Percentiles rank a stretch among this genome's conserved stretches.
These are phyloP conservation scores for Uromys caudimaculatus DNA, from an alignment of 2,797 vertebrate genomes.

Conservation along the genomic window DNA sequence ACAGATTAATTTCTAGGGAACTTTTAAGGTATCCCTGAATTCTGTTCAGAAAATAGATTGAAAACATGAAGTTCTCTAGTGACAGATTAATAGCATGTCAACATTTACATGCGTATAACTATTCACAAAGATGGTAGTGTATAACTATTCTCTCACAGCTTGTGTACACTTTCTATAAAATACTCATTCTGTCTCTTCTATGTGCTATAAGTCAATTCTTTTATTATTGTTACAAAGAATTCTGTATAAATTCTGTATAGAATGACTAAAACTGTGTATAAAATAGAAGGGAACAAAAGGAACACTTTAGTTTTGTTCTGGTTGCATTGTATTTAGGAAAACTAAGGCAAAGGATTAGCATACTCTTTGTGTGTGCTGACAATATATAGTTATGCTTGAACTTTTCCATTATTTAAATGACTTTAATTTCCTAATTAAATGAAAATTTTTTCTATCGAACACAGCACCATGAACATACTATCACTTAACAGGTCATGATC, in stretches of 20 bases:
- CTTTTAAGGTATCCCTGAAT: constrained; percentile 10
- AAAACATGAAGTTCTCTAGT: background rate
- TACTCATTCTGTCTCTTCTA: background rate
- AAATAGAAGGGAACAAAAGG: background rate
- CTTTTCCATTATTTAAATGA: background rate
- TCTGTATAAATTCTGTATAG: constrained; percentile 21
- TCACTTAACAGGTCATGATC: background rate
- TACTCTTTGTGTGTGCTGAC: background rate
- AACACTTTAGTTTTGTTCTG: constrained; percentile 18
- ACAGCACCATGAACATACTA: constrained; percentile 2
- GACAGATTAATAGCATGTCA: constrained; percentile 34
- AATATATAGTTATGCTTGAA: constrained; percentile 5
- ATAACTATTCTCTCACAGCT: background rate
- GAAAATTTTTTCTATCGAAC: background rate
- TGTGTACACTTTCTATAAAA: background rate
- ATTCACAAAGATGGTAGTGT: background rate
- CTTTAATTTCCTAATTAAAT: constrained; percentile 21
- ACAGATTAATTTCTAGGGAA: constrained; percentile 13
- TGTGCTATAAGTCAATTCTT: background rate
- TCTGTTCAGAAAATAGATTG: background rate
- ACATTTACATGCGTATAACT: constrained; percentile 25
- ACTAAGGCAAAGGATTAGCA: background rate
- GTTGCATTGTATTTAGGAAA: background rate
- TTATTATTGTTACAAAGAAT: constrained; percentile 28
- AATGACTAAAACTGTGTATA: constrained; percentile 27